Evolutionary conservation across 2,888 invertebrate genomes (phyloP), one percentile per base, ranked within the genome.

Genomic region (Oligia fasciuncula): DNA sequence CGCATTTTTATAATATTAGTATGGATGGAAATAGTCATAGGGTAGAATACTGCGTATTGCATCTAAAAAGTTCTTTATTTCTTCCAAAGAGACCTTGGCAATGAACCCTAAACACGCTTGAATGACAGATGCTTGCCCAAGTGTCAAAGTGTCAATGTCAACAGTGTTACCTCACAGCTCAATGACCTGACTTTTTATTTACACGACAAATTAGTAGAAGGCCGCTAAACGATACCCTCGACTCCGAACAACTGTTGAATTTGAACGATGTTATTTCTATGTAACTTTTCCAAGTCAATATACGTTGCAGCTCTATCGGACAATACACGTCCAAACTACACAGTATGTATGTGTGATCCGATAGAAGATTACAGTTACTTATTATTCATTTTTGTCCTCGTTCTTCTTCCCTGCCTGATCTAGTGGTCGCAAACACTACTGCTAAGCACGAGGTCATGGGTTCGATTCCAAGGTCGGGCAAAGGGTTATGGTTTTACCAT

Each of bases 131-230:
- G 0, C 46, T 29, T 29, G 6, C 62, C n/a, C 13, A 29, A n/a
- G 51, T 70, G 76, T 81, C 70, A 82, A 71, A 68, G 81, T 70
- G 76, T 81, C 70, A 82, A 71, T 68, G 81, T 68, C 80, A 81
- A 80, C 46, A 29, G 17, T 35, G 46, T 79, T 78, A 83, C 29
- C 23, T 35, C 66, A 78, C 60, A 84, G 79, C 46, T 70, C 84
- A 82, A 73, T 57, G 70, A 65, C 65, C 65, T 73, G 23, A 17
- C 46, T 70, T 79, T 73, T 73, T 79, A 73, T 84, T 73, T 83
- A 70, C 69, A 1, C 35, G 3, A 57, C 23, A 62, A 73, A 73
- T 84, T 71, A 70, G 79, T 57, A 29, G 60, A 62, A 78, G 65
- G 54, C 57, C 70, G 73, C 62, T 67, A 79, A 84, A 68, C 40